Evolutionary conservation across 2,888 invertebrate species (phyloP).

Genomic region (Eupithecia inturbata): DNA sequence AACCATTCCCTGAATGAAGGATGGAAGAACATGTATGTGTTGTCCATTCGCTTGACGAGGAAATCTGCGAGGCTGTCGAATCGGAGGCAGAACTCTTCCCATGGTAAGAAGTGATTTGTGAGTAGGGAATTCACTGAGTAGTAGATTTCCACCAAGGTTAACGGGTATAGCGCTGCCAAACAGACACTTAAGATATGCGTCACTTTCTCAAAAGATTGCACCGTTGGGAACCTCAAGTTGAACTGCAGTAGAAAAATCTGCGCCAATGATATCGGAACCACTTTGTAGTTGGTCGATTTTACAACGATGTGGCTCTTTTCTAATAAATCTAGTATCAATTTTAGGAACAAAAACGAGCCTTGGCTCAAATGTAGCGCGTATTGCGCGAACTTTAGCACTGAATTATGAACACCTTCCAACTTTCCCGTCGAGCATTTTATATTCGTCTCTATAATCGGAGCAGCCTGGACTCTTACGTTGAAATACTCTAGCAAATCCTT

Average conservation of each 20-base stretch:
- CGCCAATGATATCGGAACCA: constrained; percentile 93
- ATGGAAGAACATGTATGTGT: constrained; percentile 98
- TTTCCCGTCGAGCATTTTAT: constrained; percentile 88
- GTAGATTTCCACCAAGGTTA: constrained; percentile 95
- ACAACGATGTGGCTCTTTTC: constrained; percentile 96
- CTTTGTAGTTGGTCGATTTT: constrained; percentile 97
- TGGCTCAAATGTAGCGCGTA: constrained; percentile 92
- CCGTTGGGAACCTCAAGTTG: constrained; percentile 95
- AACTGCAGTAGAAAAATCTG: constrained; percentile 96
- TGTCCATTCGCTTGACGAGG: constrained; percentile 94
- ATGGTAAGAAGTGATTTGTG: constrained; percentile 90
- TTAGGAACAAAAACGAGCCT: constrained; percentile 96
- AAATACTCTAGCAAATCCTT: constrained; percentile 95
- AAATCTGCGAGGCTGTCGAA: constrained; percentile 94
- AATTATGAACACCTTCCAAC: constrained; percentile 85
- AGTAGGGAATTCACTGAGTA: constrained; percentile 95
- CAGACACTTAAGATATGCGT: constrained; percentile 95
- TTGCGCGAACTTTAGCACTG: constrained; percentile 91
- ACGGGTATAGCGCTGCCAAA: constrained; percentile 94
- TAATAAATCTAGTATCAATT: constrained; percentile 95
- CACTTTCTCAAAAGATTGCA: constrained; percentile 94
- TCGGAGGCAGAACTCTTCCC: constrained; percentile 95
- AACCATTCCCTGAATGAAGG: constrained; percentile 99
- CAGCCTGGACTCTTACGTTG: constrained; percentile 90
- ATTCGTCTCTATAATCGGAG: constrained; percentile 93